Evolutionary conservation across 1,140 invertebrate genomes (phyloP).

Genomic region (Myzus persicae): DNA sequence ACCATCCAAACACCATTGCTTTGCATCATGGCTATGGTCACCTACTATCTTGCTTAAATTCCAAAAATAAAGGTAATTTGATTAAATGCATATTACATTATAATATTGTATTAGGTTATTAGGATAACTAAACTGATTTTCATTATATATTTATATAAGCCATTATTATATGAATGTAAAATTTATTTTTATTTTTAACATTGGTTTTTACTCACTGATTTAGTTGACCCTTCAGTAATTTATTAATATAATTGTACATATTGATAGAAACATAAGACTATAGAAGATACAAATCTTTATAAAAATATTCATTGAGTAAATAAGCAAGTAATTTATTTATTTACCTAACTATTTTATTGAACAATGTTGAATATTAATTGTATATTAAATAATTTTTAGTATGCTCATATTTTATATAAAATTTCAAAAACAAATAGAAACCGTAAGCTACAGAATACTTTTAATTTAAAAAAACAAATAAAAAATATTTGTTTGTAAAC

Average conservation of each 20-base stretch:
- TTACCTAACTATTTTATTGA: neutral
- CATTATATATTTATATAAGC: neutral
- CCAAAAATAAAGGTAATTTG: neutral
- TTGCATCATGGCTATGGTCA: slow-evolving; percentile 6
- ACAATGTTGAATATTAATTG: neutral
- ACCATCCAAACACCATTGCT: neutral
- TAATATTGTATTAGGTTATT: neutral
- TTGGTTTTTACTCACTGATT: neutral
- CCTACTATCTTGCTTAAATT: slow-evolving; percentile 44
- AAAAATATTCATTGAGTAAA: neutral
- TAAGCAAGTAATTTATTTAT: too few species aligned
- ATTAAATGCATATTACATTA: neutral
- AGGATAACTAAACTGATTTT: neutral
- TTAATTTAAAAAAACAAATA: too few species aligned
- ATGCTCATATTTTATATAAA: neutral
- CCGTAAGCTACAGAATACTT: too few species aligned
- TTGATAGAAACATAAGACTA: neutral
- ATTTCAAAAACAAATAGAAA: too few species aligned
- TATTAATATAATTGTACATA: neutral
- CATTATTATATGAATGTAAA: neutral
- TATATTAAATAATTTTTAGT: neutral
- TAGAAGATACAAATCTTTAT: neutral
- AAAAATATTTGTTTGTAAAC: neutral
- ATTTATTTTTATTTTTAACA: neutral
- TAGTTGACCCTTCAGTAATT: neutral